Conservation (phyloP, 2,888 invertebrate genomes). For the Lasius fuliginosus region DNA sequence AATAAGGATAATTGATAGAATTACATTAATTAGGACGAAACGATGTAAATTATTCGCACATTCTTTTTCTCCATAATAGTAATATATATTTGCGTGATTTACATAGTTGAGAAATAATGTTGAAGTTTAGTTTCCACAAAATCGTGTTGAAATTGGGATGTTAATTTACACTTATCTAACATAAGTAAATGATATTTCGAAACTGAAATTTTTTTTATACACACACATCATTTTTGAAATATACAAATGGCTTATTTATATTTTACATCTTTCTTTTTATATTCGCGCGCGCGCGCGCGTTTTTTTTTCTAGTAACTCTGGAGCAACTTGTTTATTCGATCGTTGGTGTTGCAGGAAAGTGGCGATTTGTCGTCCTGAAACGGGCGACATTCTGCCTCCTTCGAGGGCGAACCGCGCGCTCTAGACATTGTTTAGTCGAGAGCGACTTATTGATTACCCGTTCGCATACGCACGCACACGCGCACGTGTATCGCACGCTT, state of each 20-base stretch:
- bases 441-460: constrained; percentile 71
- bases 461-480: constrained; percentile 53
- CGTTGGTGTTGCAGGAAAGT: neutral
- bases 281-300: neutral
- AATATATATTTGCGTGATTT: neutral
- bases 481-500: constrained; percentile 16
- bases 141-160: neutral
- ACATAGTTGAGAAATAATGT: neutral
- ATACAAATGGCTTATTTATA: neutral
- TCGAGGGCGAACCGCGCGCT: constrained; percentile 19
- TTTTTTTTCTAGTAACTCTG: neutral
- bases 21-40: neutral
- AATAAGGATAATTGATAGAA: constrained; percentile 12
- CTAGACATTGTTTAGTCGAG: constrained; percentile 67
- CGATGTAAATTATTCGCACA: neutral
- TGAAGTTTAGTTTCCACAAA: neutral
- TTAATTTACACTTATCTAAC: neutral
- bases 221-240: neutral
- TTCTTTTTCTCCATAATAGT: neutral
- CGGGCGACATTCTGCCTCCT: neutral
- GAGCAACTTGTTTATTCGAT: neutral
- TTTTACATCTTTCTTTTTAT: neutral
- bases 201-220: neutral
- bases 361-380: constrained; percentile 3
- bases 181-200: neutral